phyloP scores from a whole-genome alignment of 2,113 vertebrate species.

The Leptosomus discolor region DNA sequence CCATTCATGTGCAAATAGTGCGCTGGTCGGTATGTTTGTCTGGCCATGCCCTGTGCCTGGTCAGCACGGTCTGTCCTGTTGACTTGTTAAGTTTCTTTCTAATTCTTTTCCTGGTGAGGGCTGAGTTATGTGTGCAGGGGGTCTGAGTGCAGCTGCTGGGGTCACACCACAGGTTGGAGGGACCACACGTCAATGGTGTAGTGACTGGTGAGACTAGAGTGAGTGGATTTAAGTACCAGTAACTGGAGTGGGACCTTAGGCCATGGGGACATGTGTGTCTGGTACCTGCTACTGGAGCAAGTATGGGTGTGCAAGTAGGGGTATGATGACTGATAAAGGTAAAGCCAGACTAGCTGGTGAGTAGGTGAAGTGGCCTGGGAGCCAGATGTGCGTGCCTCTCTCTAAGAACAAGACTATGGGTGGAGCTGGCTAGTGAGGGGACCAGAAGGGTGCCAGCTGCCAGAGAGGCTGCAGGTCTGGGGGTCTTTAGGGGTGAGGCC shows the following conservation, averaged over 20 bases:
- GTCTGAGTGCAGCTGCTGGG: fast-evolving
- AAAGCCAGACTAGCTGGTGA: background rate
- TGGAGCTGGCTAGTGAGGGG: background rate
- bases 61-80: fast-evolving
- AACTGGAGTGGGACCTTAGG: background rate
- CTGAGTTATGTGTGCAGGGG: background rate
- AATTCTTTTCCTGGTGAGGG: background rate
- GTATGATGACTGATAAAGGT: background rate
- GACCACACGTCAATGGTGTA: fast-evolving
- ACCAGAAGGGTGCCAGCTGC: background rate
- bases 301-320: background rate
- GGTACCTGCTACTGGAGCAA: background rate
- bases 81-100: background rate
- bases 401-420: background rate
- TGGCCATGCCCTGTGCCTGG: fast-evolving
- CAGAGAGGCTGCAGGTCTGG: background rate
- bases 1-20: background rate
- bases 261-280: background rate
- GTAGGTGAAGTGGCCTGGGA: background rate
- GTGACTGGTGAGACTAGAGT: background rate
- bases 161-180: background rate
- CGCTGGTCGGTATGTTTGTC: background rate
- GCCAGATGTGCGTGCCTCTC: background rate
- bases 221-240: background rate
- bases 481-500: background rate